Percentiles rank a stretch among this genome's conserved stretches.
Conservation (phyloP, 2,888 invertebrate species). For the Labia minor region DNA sequence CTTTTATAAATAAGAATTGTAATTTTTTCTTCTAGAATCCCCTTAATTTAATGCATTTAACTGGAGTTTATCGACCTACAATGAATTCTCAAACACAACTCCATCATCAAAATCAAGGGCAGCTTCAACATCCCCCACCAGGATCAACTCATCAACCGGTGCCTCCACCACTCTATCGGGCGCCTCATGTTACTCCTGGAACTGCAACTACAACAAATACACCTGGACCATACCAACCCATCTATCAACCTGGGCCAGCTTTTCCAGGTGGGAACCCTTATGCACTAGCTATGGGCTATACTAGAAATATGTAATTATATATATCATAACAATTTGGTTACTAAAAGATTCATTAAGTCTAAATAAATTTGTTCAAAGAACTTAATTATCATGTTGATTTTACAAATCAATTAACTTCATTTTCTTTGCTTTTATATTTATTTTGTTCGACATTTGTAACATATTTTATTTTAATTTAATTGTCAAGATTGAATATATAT, state of each 20-base stretch:
- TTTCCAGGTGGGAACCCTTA: background rate
- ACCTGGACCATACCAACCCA: background rate
- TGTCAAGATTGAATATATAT: no score
- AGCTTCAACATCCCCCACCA: slow-evolving; percentile 14
- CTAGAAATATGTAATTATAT: background rate
- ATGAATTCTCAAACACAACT: slow-evolving; percentile 19
- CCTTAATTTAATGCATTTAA: background rate
- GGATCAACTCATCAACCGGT: background rate
- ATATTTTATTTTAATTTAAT: no score
- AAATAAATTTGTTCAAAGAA: no score
- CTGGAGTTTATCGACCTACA: background rate
- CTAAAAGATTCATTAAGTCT: no score
- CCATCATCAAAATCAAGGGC: slow-evolving; percentile 1
- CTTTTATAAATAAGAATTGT: no score
- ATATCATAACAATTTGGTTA: background rate
- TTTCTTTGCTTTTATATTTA: no score
- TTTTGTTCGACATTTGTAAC: no score
- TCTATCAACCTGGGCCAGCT: background rate
- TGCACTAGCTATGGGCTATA: background rate
- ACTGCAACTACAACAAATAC: background rate
- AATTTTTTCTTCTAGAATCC: background rate
- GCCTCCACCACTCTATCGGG: slow-evolving; percentile 14
- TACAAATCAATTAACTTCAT: no score
- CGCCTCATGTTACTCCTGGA: background rate
- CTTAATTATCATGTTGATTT: no score